Evolutionary conservation across 2,113 vertebrate species (phyloP).

Genomic region (Calidris pugnax): DNA sequence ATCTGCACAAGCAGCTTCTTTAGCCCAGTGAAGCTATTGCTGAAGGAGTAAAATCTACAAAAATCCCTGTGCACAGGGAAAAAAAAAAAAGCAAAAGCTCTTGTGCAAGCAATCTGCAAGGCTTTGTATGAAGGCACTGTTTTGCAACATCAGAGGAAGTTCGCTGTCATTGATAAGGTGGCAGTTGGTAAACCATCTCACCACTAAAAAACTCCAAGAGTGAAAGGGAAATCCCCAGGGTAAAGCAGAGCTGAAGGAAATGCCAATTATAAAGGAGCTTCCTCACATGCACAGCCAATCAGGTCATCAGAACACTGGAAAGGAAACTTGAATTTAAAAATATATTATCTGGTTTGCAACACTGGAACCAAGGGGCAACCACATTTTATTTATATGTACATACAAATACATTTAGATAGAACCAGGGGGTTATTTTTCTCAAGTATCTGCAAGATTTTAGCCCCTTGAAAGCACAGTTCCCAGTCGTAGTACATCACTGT

Average conservation of each 20-base stretch:
- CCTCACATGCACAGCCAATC: constrained; percentile 19
- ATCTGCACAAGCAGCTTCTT: neutral
- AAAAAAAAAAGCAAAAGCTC: neutral
- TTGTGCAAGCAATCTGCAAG: neutral
- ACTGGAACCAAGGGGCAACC: constrained; percentile 2
- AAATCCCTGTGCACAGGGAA: neutral
- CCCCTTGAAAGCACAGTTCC: neutral
- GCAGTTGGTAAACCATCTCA: constrained; percentile 60
- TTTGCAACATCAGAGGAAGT: constrained; percentile 68
- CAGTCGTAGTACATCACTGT: neutral
- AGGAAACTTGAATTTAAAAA: constrained; percentile 66
- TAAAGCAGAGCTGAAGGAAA: constrained; percentile 27
- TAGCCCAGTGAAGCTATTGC: neutral
- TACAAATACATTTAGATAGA: neutral
- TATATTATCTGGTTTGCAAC: constrained; percentile 32
- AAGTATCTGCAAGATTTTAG: neutral
- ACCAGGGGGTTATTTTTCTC: neutral
- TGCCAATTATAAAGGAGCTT: constrained; percentile 28
- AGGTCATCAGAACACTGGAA: constrained; percentile 19
- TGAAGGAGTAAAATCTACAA: neutral
- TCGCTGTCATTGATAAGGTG: constrained; percentile 62
- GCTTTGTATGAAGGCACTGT: neutral
- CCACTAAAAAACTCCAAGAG: constrained; percentile 72
- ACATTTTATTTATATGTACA: constrained; percentile 20
- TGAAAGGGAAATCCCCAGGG: constrained; percentile 73